These are phyloP conservation scores for Trochalopteron elliotii DNA, from an alignment of 2,113 vertebrate genomes.

Conservation along the genomic window DNA sequence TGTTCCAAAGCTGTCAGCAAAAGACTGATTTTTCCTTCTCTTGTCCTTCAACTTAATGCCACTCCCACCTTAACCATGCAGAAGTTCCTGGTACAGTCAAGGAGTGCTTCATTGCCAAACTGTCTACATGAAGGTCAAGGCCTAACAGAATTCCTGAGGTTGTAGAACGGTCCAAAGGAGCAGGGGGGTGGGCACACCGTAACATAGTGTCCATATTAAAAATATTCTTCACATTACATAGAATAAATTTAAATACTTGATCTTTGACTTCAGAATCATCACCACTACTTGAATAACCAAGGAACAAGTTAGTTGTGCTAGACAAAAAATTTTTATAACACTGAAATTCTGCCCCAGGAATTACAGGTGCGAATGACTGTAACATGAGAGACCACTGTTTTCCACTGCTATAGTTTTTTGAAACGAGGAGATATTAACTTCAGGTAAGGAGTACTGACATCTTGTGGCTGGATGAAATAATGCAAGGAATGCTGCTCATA, in stretches of 20 bases:
- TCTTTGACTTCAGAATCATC: background rate
- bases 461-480: slow-evolving; percentile 52
- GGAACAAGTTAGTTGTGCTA: background rate
- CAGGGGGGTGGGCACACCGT: background rate
- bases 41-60: background rate
- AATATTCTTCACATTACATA: background rate
- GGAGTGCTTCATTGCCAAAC: background rate
- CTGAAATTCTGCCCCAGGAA: background rate
- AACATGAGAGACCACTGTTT: rapidly evolving
- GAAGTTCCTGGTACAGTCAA: background rate
- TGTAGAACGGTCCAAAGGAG: background rate
- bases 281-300: background rate
- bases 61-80: background rate
- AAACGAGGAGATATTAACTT: background rate
- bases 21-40: background rate
- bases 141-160: background rate
- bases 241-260: background rate
- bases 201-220: background rate
- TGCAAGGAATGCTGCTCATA: background rate
- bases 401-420: rapidly evolving
- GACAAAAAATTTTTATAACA: rapidly evolving
- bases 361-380: rapidly evolving
- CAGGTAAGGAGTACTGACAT: slow-evolving; percentile 51
- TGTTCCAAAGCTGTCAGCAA: background rate
- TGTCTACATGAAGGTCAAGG: background rate